A percentile compares a stretch with the other conserved stretches of the same genome.
Evolutionary conservation across 2,797 vertebrate species (phyloP).

Genomic region (Chelon labrosus): DNA sequence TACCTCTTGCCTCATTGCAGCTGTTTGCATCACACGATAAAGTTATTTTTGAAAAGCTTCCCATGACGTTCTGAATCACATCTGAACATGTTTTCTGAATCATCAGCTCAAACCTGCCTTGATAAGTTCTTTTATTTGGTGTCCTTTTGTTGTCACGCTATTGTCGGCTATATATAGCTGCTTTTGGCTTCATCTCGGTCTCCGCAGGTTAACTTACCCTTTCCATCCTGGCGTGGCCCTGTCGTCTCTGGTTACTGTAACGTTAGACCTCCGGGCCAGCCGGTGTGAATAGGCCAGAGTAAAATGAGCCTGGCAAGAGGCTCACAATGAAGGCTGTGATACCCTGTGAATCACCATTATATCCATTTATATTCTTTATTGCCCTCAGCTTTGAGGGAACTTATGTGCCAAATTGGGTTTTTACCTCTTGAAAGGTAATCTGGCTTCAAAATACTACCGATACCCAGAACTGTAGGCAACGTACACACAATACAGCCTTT

Average conservation of each 20-base stretch:
- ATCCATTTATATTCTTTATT: too few relatives aligned
- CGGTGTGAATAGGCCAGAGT: constrained; percentile 43
- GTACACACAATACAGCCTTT: too few relatives aligned
- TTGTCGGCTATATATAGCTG: neutral
- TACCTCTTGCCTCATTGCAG: neutral
- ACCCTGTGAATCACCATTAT: constrained; percentile 6
- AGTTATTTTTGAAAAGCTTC: neutral
- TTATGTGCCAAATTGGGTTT: too few relatives aligned
- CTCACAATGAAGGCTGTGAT: constrained; percentile 27
- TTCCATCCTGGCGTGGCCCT: constrained; percentile 45
- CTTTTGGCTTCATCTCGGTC: neutral
- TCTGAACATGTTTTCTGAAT: neutral
- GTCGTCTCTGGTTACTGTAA: constrained; percentile 72
- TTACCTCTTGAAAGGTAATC: too few relatives aligned
- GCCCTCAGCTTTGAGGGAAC: too few relatives aligned
- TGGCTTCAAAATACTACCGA: too few relatives aligned
- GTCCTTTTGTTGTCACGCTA: neutral
- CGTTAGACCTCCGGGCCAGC: constrained; percentile 36
- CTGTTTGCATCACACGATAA: neutral
- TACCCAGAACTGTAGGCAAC: too few relatives aligned
- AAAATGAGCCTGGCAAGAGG: constrained; percentile 55
- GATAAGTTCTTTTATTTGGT: neutral
- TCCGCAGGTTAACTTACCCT: constrained; percentile 39
- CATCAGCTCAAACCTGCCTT: neutral
- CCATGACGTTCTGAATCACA: neutral